A percentile compares a stretch with the other conserved stretches of the same genome.
Evolutionary conservation across 2,888 invertebrate genomes (phyloP).

Genomic region (Synergus japonicus): DNA sequence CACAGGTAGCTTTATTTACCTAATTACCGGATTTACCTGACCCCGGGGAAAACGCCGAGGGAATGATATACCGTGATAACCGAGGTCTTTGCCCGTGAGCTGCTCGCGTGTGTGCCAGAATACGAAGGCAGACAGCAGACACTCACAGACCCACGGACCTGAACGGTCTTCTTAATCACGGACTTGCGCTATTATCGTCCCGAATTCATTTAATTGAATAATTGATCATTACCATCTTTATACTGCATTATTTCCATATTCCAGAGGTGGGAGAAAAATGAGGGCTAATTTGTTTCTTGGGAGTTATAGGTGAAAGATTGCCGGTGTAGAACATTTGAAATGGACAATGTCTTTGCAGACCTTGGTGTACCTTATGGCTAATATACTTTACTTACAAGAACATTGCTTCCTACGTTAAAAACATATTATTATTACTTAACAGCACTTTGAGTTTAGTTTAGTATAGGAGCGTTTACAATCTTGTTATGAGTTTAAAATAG

Average conservation of each 20-base stretch:
- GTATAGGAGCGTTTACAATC: constrained; percentile 15
- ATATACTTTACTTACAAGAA: not conserved
- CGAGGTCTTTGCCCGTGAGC: constrained; percentile 40
- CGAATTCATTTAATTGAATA: constrained; percentile 35
- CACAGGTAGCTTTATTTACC: constrained; percentile 37
- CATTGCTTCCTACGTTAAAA: not conserved
- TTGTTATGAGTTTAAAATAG: constrained; percentile 33
- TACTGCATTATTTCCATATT: constrained; percentile 10
- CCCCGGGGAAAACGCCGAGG: constrained; percentile 21
- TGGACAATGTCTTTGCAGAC: no score
- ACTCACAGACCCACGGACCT: constrained; percentile 29
- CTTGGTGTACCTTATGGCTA: no score
- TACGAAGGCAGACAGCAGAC: constrained; percentile 34
- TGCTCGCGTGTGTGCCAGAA: constrained; percentile 38
- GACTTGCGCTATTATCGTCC: constrained; percentile 29
- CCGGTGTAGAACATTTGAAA: no score
- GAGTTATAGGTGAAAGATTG: no score
- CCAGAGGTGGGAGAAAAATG: not conserved
- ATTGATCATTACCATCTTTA: constrained; percentile 33
- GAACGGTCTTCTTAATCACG: constrained; percentile 37
- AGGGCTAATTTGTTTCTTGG: not conserved
- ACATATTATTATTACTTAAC: constrained; percentile 1
- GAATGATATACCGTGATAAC: constrained; percentile 38
- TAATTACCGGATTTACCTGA: constrained; percentile 38
- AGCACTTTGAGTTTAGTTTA: not conserved